Evolutionary conservation across 2,113 vertebrate genomes (phyloP).

Genomic region (Physeter macrocephalus): DNA sequence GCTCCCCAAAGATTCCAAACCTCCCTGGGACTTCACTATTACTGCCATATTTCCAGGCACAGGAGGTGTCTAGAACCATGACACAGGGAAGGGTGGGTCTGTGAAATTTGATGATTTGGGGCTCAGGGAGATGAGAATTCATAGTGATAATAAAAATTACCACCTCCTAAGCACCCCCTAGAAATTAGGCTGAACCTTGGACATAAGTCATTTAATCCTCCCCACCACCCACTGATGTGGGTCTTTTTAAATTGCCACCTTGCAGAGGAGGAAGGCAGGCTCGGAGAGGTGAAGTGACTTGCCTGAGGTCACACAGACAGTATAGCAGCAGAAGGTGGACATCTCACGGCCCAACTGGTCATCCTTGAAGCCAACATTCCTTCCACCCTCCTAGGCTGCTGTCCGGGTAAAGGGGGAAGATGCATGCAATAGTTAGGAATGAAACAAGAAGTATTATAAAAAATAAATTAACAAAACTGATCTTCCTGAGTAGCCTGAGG

Average conservation of each 20-base stretch:
- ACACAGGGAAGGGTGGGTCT: neutral
- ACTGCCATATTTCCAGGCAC: neutral
- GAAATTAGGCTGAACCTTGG: neutral
- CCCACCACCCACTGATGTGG: neutral
- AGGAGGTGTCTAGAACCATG: neutral
- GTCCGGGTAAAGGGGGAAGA: neutral
- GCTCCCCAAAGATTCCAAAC: neutral
- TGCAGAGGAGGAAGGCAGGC: neutral
- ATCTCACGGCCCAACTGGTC: accelerated
- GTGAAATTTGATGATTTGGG: neutral
- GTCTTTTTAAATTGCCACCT: neutral
- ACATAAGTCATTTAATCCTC: neutral
- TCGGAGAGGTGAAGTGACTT: neutral
- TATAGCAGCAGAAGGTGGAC: neutral
- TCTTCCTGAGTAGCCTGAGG: neutral
- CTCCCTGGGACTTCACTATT: neutral
- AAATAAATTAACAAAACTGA: neutral
- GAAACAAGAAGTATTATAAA: neutral
- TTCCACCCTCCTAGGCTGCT: neutral
- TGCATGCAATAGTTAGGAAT: neutral
- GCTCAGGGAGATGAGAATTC: neutral
- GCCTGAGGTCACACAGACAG: neutral
- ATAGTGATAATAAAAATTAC: neutral
- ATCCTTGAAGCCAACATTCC: neutral
- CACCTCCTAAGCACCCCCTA: neutral